Evolutionary conservation across 2,888 invertebrate species (phyloP), one percentile per base, ranked within the genome.

Genomic region (Ormyrus thymus): DNA sequence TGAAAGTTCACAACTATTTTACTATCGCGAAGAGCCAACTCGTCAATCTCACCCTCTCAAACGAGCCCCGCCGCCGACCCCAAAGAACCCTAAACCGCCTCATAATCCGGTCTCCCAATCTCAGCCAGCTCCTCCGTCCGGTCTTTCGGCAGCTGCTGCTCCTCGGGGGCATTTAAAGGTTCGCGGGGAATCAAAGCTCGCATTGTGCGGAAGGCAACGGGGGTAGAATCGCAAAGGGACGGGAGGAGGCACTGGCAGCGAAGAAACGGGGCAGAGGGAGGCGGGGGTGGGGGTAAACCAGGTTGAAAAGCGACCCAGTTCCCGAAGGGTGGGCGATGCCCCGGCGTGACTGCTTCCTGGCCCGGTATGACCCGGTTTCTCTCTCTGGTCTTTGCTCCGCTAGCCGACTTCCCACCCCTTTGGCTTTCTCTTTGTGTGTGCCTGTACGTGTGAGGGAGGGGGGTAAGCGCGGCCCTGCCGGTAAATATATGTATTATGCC

Each of bases 261-360:
- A 29, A 45, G 48, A 53, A 11, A 29, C 29, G 29, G 29, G 29
- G 29, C 1, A 13, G 53, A 53, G 7, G 66, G 51, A 10, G 46
- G 53, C 7, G 46, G 71, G 78, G n/a, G 65, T 77, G 61, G 81
- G 74, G 72, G 73, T 75, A 83, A 85, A 84, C 83, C 83, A 85
- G 85, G 84, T 84, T 84, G 82, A 85, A 85, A 84, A 83, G 84
- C 86, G 87, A 87, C 87, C 87, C 82, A 85, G 85, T 86, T 87
- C 62, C 69, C 75, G 81, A 80, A 78, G 82, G 83, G 81, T 83
- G 85, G 84, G 80, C 82, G 83, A 84, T 84, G 84, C 83, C 83
- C 85, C 79, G 83, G 81, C 86, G 83, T 84, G 84, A 85, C 84
- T 83, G 84, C 83, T 86, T 85, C 83, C 85, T 78, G 73, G 75